These are phyloP conservation scores for Saturnia japonica DNA, from an alignment of 2,888 invertebrate species.

Conservation along the genomic window DNA sequence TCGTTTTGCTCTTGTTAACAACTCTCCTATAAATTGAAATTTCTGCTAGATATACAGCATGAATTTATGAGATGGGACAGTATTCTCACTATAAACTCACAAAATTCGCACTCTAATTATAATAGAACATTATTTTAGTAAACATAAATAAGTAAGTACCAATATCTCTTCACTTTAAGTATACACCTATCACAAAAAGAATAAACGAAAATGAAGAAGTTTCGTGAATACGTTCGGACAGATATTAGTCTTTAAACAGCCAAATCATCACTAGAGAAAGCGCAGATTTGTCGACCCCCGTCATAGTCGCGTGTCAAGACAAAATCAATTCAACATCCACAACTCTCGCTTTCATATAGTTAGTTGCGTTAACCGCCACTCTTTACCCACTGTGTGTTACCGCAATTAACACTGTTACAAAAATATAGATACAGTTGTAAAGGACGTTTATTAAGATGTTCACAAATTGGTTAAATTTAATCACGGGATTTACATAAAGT, in stretches of 20 bases:
- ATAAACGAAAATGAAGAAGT: neutral
- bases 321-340: constrained; percentile 67
- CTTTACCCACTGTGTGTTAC: constrained; percentile 65
- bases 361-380: constrained; percentile 50
- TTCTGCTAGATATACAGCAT: too few species aligned
- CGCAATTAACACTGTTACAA: constrained; percentile 53
- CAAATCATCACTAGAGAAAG: constrained; percentile 52
- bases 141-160: too few species aligned
- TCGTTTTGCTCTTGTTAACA: neutral
- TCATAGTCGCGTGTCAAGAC: constrained; percentile 65
- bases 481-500: neutral
- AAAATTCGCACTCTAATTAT: too few species aligned
- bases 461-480: constrained; percentile 3
- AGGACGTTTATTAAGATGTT: constrained; percentile 42
- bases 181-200: neutral
- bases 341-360: constrained; percentile 65
- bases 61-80: too few species aligned
- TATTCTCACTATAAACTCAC: too few species aligned
- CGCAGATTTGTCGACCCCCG: constrained; percentile 63
- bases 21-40: too few species aligned
- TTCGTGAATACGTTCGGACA: neutral
- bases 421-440: constrained; percentile 53
- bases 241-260: neutral
- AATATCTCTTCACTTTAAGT: neutral
- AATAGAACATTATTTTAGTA: neutral